Evolutionary conservation across 2,113 vertebrate genomes (phyloP), one percentile per base, ranked within the genome.

Genomic region (Caretta caretta): DNA sequence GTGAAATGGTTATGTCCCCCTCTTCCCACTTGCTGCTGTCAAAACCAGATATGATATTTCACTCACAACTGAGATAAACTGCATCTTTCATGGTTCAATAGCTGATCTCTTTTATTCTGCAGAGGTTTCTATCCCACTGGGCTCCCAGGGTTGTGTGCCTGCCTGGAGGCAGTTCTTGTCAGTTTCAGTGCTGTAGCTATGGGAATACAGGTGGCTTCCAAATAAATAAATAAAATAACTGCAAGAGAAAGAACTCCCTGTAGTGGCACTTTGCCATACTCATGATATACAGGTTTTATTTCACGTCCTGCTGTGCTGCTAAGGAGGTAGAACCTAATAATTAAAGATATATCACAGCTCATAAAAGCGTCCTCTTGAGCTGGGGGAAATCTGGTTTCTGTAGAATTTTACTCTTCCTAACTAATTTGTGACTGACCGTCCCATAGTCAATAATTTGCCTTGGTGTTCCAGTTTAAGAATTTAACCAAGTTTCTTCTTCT

Each of bases 261-360:
- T 59, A 31, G 5, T 87, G 54, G 5, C 7, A 5, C 65, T 22
- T 84, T 79, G 29, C 89, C 50, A 42, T 56, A 17, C 49, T 87
- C 53, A 31, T 69, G 83, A 95, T 92, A 89, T 42, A 54, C 35
- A 72, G 29, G 38, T 87, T 83, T 96, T 83, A 78, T 94, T 95
- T 96, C 42, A 10, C 82, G 35, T 85, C 50, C 54, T 57, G 59
- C 25, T 65, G 10, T 86, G 90, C 75, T 2, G 1, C 48, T 49
- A 16, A 10, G 87, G 86, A 88, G 82, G 24, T 78, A 85, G 92
- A 42, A 13, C 29, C 72, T 81, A 51, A 31, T 88, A 69, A 79
- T 90, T 76, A 90, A 89, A 57, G 65, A 81, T 80, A 48, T 57
- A 53, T 42, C 69, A 22, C 51, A 38, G 79, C 31, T 95, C 9